These are phyloP conservation scores for Pantelozetes paolii DNA, from an alignment of 2,888 invertebrate species.

Conservation along the genomic window DNA sequence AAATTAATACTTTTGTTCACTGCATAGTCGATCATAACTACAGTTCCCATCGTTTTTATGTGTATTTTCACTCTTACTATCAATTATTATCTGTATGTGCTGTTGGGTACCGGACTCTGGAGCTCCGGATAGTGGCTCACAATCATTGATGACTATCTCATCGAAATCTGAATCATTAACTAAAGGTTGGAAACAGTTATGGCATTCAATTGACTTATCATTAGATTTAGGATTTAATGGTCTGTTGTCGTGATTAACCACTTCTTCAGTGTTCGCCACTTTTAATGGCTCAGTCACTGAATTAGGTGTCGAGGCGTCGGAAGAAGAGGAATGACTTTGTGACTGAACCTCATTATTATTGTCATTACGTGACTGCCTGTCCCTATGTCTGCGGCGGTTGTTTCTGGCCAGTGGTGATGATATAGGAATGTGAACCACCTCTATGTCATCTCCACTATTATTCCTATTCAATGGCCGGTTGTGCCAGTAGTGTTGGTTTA, in stretches of 20 bases:
- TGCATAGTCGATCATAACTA: background rate
- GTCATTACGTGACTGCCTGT: background rate
- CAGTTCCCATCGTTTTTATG: background rate
- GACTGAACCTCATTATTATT: background rate
- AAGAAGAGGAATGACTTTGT: constrained; percentile 13
- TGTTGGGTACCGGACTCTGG: background rate
- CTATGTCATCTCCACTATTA: constrained; percentile 24
- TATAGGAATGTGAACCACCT: constrained; percentile 29
- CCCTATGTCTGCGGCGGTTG: constrained; percentile 4
- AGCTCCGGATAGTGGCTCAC: background rate
- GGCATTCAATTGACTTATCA: background rate
- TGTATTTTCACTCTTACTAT: background rate
- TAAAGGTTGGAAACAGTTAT: background rate
- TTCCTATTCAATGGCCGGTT: constrained; percentile 1
- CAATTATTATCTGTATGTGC: background rate
- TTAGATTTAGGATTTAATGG: background rate
- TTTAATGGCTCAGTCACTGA: background rate
- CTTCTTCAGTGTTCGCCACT: background rate
- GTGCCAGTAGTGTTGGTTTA: constrained; percentile 33
- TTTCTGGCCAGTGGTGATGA: constrained; percentile 16
- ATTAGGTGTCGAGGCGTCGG: background rate
- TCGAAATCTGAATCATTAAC: background rate
- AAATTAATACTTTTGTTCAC: background rate
- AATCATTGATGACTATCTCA: background rate
- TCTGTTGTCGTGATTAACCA: background rate